phyloP scores from a whole-genome alignment of 2,797 vertebrate species.

The Otolemur crassicaudatus region DNA sequence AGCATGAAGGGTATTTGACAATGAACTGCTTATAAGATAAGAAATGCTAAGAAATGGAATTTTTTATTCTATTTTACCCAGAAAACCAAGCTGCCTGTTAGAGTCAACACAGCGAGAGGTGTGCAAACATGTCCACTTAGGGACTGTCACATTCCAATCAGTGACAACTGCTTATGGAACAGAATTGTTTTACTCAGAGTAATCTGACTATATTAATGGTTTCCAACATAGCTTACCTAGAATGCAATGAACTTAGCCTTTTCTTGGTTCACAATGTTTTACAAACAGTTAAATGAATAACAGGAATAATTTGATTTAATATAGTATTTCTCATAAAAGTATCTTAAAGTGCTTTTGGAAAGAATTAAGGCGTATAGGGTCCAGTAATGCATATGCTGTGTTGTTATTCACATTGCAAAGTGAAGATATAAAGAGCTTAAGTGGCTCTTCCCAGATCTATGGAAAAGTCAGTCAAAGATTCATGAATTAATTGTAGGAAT shows the following conservation, averaged over 20 bases:
- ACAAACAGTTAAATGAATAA: constrained; percentile 68
- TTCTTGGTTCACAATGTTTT: constrained; percentile 66
- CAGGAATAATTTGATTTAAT: constrained; percentile 70
- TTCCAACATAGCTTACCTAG: constrained; percentile 39
- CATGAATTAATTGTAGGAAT: constrained; percentile 78
- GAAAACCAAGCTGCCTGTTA: background rate
- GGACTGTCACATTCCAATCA: background rate
- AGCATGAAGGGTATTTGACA: background rate
- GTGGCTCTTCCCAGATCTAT: constrained; percentile 71
- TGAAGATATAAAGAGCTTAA: constrained; percentile 64
- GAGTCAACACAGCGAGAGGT: background rate
- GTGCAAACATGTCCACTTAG: background rate
- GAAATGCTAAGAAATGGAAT: background rate
- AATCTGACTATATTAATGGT: constrained; percentile 46
- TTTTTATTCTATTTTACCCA: background rate
- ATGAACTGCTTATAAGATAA: background rate
- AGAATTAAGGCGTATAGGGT: constrained; percentile 51
- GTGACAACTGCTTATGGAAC: background rate
- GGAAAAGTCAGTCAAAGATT: constrained; percentile 76
- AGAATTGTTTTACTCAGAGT: constrained; percentile 39
- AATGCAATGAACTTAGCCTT: constrained; percentile 49
- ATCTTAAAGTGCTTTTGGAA: constrained; percentile 73
- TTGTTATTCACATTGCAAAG: constrained; percentile 57
- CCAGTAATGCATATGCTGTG: constrained; percentile 51
- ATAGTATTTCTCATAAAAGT: constrained; percentile 64